Percentiles rank a stretch among this genome's conserved stretches.
phyloP scores from a whole-genome alignment of 2,113 vertebrate genomes.

The Myanophis thanlyinensis region DNA sequence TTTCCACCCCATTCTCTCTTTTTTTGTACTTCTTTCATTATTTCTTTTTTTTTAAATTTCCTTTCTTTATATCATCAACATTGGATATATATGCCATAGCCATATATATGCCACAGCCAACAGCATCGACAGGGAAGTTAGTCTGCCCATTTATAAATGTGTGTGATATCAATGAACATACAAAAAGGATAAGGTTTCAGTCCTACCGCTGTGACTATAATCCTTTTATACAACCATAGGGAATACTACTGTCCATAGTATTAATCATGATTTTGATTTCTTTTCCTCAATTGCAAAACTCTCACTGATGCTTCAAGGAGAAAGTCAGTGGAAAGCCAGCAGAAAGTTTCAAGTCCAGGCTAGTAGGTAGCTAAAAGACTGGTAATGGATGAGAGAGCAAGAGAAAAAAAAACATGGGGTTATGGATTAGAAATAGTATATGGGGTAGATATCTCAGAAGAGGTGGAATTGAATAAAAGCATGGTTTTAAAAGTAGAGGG shows the following conservation, averaged over 20 bases:
- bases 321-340: background rate
- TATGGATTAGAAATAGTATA: background rate
- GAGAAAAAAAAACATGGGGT: background rate
- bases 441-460: background rate
- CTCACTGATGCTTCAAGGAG: background rate
- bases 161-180: background rate
- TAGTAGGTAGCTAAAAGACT: background rate
- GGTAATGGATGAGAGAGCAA: background rate
- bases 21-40: background rate
- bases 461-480: too few relatives aligned
- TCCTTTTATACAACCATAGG: background rate
- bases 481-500: too few relatives aligned
- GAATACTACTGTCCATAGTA: background rate
- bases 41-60: background rate
- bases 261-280: background rate
- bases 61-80: background rate
- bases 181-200: background rate
- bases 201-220: background rate
- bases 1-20: background rate
- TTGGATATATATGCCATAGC: background rate
- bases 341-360: background rate
- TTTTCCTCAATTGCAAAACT: conserved; percentile 9
- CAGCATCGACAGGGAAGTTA: background rate
- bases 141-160: background rate
- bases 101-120: background rate